A percentile compares a stretch with the other conserved stretches of the same genome.
These are phyloP conservation scores for Nibea coibor DNA, from an alignment of 2,113 vertebrate species.

Conservation along the genomic window DNA sequence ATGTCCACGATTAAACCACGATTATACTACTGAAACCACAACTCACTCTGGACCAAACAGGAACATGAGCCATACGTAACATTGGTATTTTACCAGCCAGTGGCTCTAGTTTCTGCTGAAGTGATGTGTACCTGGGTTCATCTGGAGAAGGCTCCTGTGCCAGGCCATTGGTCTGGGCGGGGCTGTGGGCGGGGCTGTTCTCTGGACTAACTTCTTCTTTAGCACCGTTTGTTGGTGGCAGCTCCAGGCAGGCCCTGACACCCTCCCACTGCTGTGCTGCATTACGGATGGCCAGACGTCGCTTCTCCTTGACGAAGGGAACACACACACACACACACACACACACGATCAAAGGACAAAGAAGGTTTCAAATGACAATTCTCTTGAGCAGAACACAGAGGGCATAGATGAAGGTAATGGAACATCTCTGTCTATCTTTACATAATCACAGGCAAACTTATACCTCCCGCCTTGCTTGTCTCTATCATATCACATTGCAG, in stretches of 20 bases:
- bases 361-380: conserved; percentile 44
- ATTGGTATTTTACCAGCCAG: neutral
- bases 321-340: conserved; percentile 17
- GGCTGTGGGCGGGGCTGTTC: conserved; percentile 87
- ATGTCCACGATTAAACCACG: neutral
- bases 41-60: neutral
- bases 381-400: conserved; percentile 30
- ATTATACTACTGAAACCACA: neutral
- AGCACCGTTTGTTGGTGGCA: conserved; percentile 82
- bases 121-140: conserved; percentile 87
- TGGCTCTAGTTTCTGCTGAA: neutral
- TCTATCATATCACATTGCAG: neutral
- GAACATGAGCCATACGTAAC: neutral
- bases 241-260: conserved; percentile 79
- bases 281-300: conserved; percentile 91
- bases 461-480: neutral
- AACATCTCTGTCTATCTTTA: conserved; percentile 23
- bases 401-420: conserved; percentile 3
- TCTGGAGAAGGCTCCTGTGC: conserved; percentile 86
- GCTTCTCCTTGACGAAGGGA: conserved; percentile 89
- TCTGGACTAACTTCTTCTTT: conserved; percentile 85
- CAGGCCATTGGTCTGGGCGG: conserved; percentile 86
- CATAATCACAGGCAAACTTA: conserved; percentile 16
- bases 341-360: conserved; percentile 35
- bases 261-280: conserved; percentile 94